Conservation (phyloP, 2,888 invertebrate species). For the Parnassius apollo region DNA sequence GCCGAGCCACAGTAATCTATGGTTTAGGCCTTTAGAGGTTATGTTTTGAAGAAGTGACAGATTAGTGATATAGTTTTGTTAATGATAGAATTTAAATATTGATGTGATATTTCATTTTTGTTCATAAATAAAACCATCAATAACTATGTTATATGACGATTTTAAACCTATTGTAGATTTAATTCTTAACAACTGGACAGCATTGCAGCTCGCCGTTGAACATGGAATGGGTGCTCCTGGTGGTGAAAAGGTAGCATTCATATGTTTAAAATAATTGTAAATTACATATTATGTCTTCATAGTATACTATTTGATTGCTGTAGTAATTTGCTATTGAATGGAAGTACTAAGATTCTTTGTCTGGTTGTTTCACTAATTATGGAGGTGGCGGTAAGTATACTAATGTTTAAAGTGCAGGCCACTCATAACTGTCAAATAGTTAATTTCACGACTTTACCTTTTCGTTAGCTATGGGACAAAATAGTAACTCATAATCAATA, state of each 20-base stretch:
- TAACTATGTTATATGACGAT: conserved; percentile 69
- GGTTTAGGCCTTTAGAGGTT: background rate
- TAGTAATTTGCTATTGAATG: too few species aligned
- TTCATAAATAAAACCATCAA: background rate
- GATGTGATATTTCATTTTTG: background rate
- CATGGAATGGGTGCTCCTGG: conserved; percentile 87
- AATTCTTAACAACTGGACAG: conserved; percentile 87
- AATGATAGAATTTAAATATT: background rate
- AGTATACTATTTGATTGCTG: too few species aligned
- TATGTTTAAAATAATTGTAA: background rate
- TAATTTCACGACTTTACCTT: too few species aligned
- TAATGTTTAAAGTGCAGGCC: too few species aligned
- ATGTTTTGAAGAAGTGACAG: background rate
- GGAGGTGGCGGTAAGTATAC: too few species aligned
- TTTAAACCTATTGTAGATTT: conserved; percentile 84
- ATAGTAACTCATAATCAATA: too few species aligned
- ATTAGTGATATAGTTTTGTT: background rate
- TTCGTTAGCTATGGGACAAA: too few species aligned
- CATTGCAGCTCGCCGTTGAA: conserved; percentile 85
- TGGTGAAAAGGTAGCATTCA: conserved; percentile 82
- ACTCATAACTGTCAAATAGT: too few species aligned
- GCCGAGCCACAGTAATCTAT: too few species aligned
- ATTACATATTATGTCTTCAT: background rate
- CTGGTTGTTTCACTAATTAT: too few species aligned
- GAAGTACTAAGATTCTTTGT: too few species aligned